phyloP scores from a whole-genome alignment of 2,113 vertebrate genomes.

The Pantherophis guttatus region DNA sequence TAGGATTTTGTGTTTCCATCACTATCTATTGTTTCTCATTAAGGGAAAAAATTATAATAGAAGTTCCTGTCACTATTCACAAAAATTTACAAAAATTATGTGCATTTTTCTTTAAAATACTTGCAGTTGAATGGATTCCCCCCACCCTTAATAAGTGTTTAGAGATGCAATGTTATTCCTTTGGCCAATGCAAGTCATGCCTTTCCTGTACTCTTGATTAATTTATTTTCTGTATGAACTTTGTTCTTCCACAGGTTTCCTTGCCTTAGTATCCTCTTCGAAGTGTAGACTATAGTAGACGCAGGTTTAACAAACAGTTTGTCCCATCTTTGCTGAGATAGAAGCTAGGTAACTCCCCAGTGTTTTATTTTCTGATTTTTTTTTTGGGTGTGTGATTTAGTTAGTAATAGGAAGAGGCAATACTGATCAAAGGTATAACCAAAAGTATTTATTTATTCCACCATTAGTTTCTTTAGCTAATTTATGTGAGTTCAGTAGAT shows the following conservation, averaged over 20 bases:
- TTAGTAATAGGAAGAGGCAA: neutral
- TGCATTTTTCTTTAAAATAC: neutral
- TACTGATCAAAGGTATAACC: neutral
- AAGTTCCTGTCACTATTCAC: neutral
- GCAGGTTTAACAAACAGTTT: neutral
- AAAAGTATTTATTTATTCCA: neutral
- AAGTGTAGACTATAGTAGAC: no score
- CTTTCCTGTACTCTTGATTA: neutral
- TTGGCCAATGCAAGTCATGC: neutral
- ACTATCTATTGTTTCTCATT: neutral
- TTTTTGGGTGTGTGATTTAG: neutral
- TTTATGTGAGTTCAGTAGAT: neutral
- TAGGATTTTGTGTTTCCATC: neutral
- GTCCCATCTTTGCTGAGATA: neutral
- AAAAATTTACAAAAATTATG: neutral
- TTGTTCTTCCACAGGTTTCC: neutral
- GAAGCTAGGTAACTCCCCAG: neutral
- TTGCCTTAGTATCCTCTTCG: neutral
- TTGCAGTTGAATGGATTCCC: neutral
- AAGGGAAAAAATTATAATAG: neutral
- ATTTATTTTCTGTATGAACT: neutral
- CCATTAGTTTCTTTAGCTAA: neutral
- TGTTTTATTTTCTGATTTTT: neutral
- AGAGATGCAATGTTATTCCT: neutral
- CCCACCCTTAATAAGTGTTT: neutral